Conservation (phyloP, 2,888 invertebrate genomes). For the Lampropteryx suffumata region DNA sequence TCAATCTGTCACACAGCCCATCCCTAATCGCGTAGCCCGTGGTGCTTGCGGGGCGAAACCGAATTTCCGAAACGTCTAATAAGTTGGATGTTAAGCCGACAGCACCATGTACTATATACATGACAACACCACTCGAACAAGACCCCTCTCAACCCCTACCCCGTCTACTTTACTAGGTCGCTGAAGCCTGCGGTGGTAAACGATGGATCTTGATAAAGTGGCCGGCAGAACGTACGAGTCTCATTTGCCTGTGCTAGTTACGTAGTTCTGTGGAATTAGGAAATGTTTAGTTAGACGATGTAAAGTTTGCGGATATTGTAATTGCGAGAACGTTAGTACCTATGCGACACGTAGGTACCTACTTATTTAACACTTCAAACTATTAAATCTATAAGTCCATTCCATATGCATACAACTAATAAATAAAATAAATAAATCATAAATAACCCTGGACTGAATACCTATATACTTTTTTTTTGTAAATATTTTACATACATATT, state of each 20-base stretch:
- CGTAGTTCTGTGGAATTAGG: conserved; percentile 67
- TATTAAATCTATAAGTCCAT: too few species aligned
- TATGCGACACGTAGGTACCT: background rate
- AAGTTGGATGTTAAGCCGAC: conserved; percentile 80
- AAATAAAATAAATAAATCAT: too few species aligned
- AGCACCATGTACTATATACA: conserved; percentile 70
- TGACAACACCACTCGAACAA: conserved; percentile 56
- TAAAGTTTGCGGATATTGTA: conserved; percentile 35
- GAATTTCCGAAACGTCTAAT: conserved; percentile 82
- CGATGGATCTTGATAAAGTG: conserved; percentile 51
- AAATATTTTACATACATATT: too few species aligned
- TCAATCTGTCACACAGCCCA: conserved; percentile 21
- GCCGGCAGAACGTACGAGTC: conserved; percentile 57
- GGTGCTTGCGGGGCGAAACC: conserved; percentile 76
- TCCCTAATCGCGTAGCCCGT: conserved; percentile 59
- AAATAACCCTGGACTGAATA: too few species aligned
- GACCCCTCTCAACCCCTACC: conserved; percentile 44
- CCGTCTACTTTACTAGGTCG: conserved; percentile 34
- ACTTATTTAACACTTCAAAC: too few species aligned
- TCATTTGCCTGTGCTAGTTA: conserved; percentile 71
- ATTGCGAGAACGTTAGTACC: background rate
- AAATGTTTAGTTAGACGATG: conserved; percentile 63
- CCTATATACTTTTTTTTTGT: too few species aligned
- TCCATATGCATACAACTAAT: too few species aligned
- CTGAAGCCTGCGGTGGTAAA: conserved; percentile 36